phyloP scores from a whole-genome alignment of 1,140 invertebrate genomes.

The Uloborus diversus region DNA sequence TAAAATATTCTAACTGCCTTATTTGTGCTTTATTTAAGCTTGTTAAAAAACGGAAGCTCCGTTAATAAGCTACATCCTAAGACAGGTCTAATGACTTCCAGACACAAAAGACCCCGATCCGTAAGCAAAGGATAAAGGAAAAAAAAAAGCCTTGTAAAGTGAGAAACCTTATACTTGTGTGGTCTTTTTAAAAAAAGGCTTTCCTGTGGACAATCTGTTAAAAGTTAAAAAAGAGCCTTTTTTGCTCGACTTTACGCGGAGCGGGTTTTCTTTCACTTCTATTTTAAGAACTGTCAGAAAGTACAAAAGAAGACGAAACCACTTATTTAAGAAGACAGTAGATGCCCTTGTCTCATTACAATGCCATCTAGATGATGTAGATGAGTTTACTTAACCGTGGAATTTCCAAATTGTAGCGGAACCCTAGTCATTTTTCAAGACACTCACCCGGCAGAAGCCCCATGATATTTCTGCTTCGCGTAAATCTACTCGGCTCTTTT shows the following conservation, averaged over 20 bases:
- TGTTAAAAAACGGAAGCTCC: conserved; percentile 18
- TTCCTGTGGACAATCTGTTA: conserved; percentile 13
- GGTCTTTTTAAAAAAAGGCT: conserved; percentile 4
- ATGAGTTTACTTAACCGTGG: conserved; percentile 4
- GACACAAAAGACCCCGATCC: conserved; percentile 1
- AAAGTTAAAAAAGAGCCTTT: neutral
- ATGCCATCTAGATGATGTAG: conserved; percentile 29
- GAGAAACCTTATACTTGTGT: conserved; percentile 19
- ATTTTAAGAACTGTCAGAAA: conserved; percentile 19
- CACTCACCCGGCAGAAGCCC: too few species aligned
- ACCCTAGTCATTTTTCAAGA: too few species aligned
- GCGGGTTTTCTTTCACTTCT: neutral
- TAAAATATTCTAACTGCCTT: neutral
- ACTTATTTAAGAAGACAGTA: conserved; percentile 20
- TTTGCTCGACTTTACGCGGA: neutral
- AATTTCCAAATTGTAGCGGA: conserved; percentile 31
- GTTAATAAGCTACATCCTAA: neutral
- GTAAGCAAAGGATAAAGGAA: conserved; percentile 1
- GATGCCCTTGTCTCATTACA: conserved; percentile 31
- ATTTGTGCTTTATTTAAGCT: neutral
- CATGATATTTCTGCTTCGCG: too few species aligned
- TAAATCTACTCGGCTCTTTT: too few species aligned
- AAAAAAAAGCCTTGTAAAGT: neutral
- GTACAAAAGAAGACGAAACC: conserved; percentile 25
- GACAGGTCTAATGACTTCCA: conserved; percentile 11